These are phyloP conservation scores for Cephalotes varians DNA, from an alignment of 2,888 invertebrate species.

Conservation along the genomic window DNA sequence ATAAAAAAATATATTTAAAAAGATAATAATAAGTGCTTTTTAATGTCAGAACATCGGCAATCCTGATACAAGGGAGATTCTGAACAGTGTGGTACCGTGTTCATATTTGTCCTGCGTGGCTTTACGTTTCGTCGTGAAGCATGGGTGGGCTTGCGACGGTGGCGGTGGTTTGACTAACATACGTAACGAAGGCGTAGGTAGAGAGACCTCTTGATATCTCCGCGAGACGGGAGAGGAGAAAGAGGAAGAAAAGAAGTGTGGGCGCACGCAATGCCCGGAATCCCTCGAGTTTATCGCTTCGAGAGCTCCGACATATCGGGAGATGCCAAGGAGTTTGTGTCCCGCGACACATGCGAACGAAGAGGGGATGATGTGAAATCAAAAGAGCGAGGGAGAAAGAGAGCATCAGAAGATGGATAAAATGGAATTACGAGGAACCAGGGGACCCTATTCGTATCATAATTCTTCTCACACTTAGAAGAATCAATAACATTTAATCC, in stretches of 20 bases:
- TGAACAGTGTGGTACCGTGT: constrained; percentile 30
- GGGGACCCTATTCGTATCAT: background rate
- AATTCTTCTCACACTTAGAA: background rate
- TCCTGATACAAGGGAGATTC: background rate
- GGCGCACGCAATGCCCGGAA: constrained; percentile 66
- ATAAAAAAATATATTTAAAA: background rate
- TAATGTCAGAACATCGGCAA: constrained; percentile 1
- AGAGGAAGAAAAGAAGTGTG: constrained; percentile 18
- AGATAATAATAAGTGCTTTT: background rate
- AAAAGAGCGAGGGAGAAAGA: background rate
- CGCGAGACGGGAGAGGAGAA: background rate
- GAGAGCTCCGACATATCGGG: constrained; percentile 47
- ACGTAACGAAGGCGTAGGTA: constrained; percentile 72
- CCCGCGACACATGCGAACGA: constrained; percentile 52
- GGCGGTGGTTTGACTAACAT: constrained; percentile 53
- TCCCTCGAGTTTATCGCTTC: constrained; percentile 72
- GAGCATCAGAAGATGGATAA: background rate
- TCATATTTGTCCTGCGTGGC: constrained; percentile 55
- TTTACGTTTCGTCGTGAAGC: constrained; percentile 68
- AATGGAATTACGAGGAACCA: background rate
- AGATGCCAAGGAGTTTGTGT: constrained; percentile 60
- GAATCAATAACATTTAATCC: background rate
- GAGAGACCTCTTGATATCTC: constrained; percentile 69
- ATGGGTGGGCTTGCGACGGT: constrained; percentile 69
- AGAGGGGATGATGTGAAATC: constrained; percentile 13